These are phyloP conservation scores for Scortum barcoo DNA, from an alignment of 2,113 vertebrate genomes.

Conservation along the genomic window DNA sequence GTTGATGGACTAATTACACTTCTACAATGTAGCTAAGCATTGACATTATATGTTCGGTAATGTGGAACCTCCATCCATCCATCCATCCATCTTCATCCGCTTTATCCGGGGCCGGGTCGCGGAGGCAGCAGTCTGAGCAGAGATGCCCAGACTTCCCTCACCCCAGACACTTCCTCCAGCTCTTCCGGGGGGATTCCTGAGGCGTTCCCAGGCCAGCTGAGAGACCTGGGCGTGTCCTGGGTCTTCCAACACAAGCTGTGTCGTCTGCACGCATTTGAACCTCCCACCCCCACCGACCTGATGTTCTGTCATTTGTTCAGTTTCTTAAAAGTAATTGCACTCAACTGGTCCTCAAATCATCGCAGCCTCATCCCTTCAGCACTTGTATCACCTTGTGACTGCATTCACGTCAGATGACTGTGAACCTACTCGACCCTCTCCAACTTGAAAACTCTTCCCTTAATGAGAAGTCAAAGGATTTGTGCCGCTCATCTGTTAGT, in stretches of 20 bases:
- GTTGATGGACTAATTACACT: too few relatives aligned
- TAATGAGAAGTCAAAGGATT: conserved; percentile 61
- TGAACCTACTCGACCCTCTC: neutral
- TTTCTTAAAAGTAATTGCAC: conserved; percentile 1
- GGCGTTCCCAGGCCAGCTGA: too few relatives aligned
- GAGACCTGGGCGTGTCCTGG: too few relatives aligned
- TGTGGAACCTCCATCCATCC: too few relatives aligned
- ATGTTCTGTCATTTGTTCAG: neutral
- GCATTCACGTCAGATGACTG: conserved; percentile 27
- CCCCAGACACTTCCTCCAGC: too few relatives aligned
- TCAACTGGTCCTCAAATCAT: conserved; percentile 7
- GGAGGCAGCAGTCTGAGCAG: too few relatives aligned
- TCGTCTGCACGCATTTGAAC: neutral
- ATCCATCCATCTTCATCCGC: too few relatives aligned
- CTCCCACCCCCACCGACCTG: neutral
- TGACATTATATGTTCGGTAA: neutral
- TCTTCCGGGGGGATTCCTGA: too few relatives aligned
- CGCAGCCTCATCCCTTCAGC: neutral
- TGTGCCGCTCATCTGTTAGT: conserved; percentile 16
- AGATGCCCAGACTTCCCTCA: too few relatives aligned
- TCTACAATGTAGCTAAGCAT: too few relatives aligned
- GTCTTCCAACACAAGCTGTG: neutral
- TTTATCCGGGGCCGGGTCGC: too few relatives aligned
- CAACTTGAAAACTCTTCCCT: conserved; percentile 36
- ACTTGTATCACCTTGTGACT: conserved; percentile 25